Evolutionary conservation across 1,140 invertebrate species (phyloP).

Genomic region (Wasmannia auropunctata): DNA sequence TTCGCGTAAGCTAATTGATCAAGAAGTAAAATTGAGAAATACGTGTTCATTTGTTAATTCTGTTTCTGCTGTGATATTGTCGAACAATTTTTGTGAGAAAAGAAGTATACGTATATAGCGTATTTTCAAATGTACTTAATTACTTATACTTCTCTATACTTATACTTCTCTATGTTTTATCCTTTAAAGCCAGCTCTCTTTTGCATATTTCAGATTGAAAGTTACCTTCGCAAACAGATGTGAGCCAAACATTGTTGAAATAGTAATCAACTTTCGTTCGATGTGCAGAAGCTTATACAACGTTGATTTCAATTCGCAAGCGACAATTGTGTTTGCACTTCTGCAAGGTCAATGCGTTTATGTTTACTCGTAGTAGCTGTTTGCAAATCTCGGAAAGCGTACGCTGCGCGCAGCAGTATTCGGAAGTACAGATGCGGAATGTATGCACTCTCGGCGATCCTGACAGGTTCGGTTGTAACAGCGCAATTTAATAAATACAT

Average conservation of each 20-base stretch:
- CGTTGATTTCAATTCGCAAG: conserved; percentile 51
- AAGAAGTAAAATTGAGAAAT: too few species aligned
- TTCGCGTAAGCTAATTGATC: not conserved
- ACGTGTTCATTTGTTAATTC: not conserved
- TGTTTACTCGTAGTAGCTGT: conserved; percentile 48
- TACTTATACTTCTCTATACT: not conserved
- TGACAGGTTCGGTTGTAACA: conserved; percentile 31
- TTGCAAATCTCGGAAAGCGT: conserved; percentile 51
- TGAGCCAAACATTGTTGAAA: conserved; percentile 21
- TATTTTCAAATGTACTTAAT: not conserved
- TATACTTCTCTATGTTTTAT: not conserved
- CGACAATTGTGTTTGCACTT: conserved; percentile 57
- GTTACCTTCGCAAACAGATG: not conserved
- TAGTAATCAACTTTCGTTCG: conserved; percentile 52
- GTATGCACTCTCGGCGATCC: conserved; percentile 14
- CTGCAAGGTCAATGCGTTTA: conserved; percentile 53
- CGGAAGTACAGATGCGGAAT: conserved; percentile 21
- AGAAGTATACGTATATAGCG: not conserved
- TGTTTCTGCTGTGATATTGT: not conserved
- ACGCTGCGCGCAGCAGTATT: not conserved
- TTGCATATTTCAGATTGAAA: not conserved
- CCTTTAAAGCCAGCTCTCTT: not conserved
- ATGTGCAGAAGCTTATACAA: conserved; percentile 34
- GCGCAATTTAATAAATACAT: conserved; percentile 51
- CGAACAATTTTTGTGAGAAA: not conserved